These are phyloP conservation scores for Ptilonorhynchus violaceus DNA, from an alignment of 2,113 vertebrate species.

Conservation along the genomic window DNA sequence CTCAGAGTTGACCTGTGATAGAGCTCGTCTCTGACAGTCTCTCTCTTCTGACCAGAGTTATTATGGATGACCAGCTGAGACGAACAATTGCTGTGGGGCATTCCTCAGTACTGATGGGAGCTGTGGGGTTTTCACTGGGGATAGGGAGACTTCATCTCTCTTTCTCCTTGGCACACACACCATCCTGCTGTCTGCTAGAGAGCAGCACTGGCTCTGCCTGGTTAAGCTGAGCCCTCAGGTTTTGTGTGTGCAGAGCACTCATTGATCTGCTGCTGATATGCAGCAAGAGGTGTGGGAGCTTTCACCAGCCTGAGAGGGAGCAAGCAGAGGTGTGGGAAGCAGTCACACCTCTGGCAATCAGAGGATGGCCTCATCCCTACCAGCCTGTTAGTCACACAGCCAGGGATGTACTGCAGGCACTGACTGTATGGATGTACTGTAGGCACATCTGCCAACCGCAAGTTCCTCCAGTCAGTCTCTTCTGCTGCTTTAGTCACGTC, in stretches of 20 bases:
- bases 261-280: background rate
- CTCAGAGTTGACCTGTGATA: background rate
- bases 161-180: background rate
- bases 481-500: background rate
- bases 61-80: background rate
- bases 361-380: background rate
- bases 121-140: background rate
- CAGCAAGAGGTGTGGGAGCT: background rate
- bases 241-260: background rate
- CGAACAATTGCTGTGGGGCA: background rate
- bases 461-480: background rate
- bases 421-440: background rate
- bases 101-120: background rate
- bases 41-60: background rate
- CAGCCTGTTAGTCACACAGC: background rate
- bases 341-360: background rate
- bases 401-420: background rate
- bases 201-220: background rate
- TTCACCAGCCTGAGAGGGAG: accelerated
- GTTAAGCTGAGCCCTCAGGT: background rate
- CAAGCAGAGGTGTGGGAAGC: background rate
- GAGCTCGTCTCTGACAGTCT: background rate
- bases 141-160: background rate
- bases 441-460: background rate
- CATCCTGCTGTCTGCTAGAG: background rate